phyloP scores from a whole-genome alignment of 2,113 vertebrate genomes.

The Stomatorhinus ivindoensis region DNA sequence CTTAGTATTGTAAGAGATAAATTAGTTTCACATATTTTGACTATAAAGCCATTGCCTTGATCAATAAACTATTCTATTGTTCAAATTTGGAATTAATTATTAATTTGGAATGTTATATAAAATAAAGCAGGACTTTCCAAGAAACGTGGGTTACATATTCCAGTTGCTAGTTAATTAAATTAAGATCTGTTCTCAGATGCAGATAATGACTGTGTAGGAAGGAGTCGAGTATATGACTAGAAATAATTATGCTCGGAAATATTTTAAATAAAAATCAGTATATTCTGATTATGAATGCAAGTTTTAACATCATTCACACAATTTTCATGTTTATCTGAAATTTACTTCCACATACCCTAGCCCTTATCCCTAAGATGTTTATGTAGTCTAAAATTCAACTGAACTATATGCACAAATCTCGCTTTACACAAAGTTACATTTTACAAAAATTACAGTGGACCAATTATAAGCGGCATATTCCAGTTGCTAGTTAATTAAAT shows the following conservation, averaged over 20 bases:
- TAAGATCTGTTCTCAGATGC: not conserved
- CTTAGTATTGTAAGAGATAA: not conserved
- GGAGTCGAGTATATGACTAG: not conserved
- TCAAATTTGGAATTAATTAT: not conserved
- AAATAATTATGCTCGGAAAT: not conserved
- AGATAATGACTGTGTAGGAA: not conserved
- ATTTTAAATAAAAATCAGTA: not conserved
- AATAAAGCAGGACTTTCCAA: not conserved
- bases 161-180: not conserved
- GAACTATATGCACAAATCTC: not conserved
- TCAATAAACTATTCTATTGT: not conserved
- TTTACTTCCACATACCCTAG: not conserved
- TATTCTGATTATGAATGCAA: not conserved
- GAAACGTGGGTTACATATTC: not conserved
- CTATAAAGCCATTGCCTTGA: not conserved
- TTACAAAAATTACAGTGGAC: not conserved
- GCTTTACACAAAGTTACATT: not conserved
- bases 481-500: not conserved
- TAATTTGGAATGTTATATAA: not conserved
- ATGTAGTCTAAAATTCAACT: not conserved
- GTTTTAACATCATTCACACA: not conserved
- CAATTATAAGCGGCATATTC: too few relatives aligned
- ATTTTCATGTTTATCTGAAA: not conserved
- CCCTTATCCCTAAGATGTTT: not conserved
- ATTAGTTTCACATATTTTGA: not conserved